These are phyloP conservation scores for Shargacucullia verbasci DNA, from an alignment of 2,888 invertebrate genomes.

Conservation along the genomic window DNA sequence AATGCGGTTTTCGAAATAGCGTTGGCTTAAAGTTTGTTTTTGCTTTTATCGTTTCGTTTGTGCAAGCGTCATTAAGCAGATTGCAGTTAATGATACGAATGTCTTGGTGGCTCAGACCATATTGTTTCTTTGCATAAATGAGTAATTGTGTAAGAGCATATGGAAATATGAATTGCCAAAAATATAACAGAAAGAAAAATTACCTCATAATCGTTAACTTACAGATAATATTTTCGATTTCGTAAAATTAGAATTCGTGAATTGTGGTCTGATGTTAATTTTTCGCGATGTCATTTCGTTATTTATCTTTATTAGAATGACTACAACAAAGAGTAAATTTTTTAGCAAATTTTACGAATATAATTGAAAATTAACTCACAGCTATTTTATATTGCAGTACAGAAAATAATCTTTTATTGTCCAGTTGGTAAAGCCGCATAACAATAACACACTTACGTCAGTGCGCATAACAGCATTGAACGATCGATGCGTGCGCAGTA, in stretches of 20 bases:
- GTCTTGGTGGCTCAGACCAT: slow-evolving; percentile 28
- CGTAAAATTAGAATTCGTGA: too few relatives aligned
- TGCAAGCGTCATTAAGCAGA: slow-evolving; percentile 44
- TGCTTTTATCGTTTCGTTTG: slow-evolving; percentile 34
- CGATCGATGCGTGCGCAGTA: slow-evolving; percentile 32
- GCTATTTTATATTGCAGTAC: not conserved
- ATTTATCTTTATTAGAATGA: too few relatives aligned
- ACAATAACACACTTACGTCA: slow-evolving; percentile 37
- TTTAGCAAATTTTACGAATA: too few relatives aligned
- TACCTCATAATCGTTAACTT: not conserved
- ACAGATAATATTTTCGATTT: too few relatives aligned
- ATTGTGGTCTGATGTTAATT: too few relatives aligned
- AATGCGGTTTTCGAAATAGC: slow-evolving; percentile 52
- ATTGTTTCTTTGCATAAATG: slow-evolving; percentile 35
- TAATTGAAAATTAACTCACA: not conserved
- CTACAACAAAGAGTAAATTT: too few relatives aligned
- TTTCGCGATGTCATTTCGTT: too few relatives aligned
- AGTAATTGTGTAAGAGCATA: slow-evolving; percentile 13
- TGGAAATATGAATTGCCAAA: slow-evolving; percentile 3
- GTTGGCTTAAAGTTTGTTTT: slow-evolving; percentile 31
- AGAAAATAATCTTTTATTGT: slow-evolving; percentile 5
- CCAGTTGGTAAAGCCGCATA: slow-evolving; percentile 6
- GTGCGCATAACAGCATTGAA: slow-evolving; percentile 32
- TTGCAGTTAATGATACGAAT: slow-evolving; percentile 38
- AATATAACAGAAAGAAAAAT: slow-evolving; percentile 7